Base-by-base conservation (phyloP, 2,113 vertebrate genomes). In the Nothocercus julius region DNA sequence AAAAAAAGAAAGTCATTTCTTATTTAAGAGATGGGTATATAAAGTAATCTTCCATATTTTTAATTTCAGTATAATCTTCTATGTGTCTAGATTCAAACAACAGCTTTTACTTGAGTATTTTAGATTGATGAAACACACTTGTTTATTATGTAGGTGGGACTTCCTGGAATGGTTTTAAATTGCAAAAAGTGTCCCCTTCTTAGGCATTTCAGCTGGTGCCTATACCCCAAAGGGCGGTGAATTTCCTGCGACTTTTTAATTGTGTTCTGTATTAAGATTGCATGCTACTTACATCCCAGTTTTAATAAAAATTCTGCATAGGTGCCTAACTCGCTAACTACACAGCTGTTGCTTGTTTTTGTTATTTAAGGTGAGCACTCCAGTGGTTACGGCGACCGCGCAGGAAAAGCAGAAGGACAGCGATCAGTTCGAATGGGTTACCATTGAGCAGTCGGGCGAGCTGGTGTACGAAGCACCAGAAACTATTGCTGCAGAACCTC, bases 401-500 rank as follows among this genome's bases (percentile, higher is more conserved):
- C 99, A 99, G 95, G 99, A 99, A 96, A 99, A 99, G 82, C 99
- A 99, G 89, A 99, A 99, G 96, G 99, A 99, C 97, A 99, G 98
- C 5, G 99, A 99, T 96, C 99, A 99, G 95, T 99, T 99, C 89
- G 99, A 99, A 94, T 99, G 99, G 99, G 99, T 99, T 62, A 99
- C 99, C 95, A 99, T 99, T 83, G 99, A 99, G 75, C 99, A 99
- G 28, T 99, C 99, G 1, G 99, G 99, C 8, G 99, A 99, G 90
- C 95, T 99, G 95, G 99, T 99, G 92, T 99, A 99, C 62, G 99
- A 99, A 98, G 99, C 99, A 9, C 99, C 99, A 2, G 99, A 99
- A 98, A 99, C 98, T 47, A 98, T 99, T 40, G 98, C 99, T 13
- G 97, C 99, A 5, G 99, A 99, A 79, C 98, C 99, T 13, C 99